Percentiles rank a stretch among this genome's conserved stretches.
These are phyloP conservation scores for Vultur gryphus DNA, from an alignment of 2,797 vertebrate genomes.

Conservation along the genomic window DNA sequence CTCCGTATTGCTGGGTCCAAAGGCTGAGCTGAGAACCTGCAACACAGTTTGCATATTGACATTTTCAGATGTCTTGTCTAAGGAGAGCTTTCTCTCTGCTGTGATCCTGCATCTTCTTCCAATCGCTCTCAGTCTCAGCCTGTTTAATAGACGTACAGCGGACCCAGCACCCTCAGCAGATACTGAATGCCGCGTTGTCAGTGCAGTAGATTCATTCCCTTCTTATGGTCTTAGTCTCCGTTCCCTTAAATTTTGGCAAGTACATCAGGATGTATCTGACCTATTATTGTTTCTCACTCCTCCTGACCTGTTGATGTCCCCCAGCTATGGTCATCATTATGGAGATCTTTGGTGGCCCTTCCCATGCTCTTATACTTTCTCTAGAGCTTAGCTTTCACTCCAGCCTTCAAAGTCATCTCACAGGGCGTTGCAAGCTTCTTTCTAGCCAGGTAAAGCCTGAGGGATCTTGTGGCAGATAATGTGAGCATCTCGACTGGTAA, in stretches of 20 bases:
- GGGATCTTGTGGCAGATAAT: slow-evolving; percentile 9
- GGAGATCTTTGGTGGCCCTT: not conserved
- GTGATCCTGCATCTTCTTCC: not conserved
- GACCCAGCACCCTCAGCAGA: not conserved
- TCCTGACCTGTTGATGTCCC: not conserved
- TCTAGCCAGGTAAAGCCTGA: not conserved
- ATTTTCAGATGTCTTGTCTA: not conserved
- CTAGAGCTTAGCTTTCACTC: not conserved
- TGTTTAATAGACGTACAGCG: not conserved
- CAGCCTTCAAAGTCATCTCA: not conserved
- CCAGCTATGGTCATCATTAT: not conserved
- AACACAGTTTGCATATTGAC: not conserved
- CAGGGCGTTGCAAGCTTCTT: not conserved
- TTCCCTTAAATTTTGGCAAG: not conserved
- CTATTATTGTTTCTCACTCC: not conserved
- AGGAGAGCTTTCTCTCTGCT: not conserved
- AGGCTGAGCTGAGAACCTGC: not conserved
- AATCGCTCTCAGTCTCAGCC: not conserved
- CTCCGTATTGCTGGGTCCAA: not conserved
- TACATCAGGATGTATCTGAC: not conserved
- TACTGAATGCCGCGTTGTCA: not conserved
- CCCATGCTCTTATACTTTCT: not conserved
- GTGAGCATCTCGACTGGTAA: not conserved
- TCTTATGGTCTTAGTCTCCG: not conserved
- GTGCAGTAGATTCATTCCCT: slow-evolving; percentile 9